A percentile compares a stretch with the other conserved stretches of the same genome.
Conservation (phyloP, 1,140 invertebrate species). For the Cydia amplana region DNA sequence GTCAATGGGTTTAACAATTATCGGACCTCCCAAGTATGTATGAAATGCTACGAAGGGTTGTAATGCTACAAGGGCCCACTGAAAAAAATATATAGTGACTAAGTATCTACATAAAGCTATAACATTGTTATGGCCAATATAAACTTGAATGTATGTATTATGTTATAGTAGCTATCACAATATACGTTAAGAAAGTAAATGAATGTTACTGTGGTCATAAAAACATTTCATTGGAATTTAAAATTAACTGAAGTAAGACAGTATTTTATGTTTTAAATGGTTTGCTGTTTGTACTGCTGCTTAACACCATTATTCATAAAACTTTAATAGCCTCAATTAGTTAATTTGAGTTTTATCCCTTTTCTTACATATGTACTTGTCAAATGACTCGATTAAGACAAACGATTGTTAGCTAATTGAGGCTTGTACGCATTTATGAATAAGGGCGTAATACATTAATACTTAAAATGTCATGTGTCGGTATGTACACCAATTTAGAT, state of each 20-base stretch:
- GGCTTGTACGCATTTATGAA: no score
- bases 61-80: conserved; percentile 13
- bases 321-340: no score
- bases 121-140: background rate
- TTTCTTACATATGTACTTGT: no score
- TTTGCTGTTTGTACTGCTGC: background rate
- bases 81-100: background rate
- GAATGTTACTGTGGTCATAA: background rate
- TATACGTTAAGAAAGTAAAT: no score
- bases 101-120: background rate
- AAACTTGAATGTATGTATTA: background rate
- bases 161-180: no score
- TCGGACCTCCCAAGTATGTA: background rate
- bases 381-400: no score
- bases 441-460: background rate
- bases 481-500: background rate
- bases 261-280: background rate
- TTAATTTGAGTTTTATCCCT: no score
- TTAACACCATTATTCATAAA: background rate
- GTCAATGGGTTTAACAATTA: conserved; percentile 10
- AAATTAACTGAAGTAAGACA: background rate
- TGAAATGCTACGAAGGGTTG: conserved; percentile 18
- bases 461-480: background rate
- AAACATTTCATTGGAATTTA: background rate
- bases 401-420: no score